phyloP scores from a whole-genome alignment of 2,797 vertebrate genomes.

The Sebastes umbrosus region DNA sequence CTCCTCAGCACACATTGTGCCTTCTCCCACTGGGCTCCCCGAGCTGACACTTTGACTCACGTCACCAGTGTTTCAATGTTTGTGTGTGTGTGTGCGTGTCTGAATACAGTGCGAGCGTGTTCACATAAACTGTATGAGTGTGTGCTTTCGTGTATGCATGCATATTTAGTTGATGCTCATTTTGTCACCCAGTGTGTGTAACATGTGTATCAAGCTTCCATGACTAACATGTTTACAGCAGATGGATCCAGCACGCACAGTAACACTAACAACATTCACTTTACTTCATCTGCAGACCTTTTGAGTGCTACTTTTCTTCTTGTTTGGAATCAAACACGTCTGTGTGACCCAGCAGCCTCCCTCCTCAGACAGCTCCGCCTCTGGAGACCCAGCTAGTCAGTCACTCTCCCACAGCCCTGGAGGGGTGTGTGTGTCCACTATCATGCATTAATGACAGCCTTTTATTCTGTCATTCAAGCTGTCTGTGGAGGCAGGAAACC shows the following conservation, averaged over 20 bases:
- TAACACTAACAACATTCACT: slow-evolving; percentile 1
- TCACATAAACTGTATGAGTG: neutral
- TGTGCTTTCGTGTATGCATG: neutral
- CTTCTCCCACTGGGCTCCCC: slow-evolving; percentile 33
- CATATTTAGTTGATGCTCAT: neutral
- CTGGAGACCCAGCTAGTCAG: neutral
- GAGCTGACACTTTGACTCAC: slow-evolving; percentile 69
- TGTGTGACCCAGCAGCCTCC: neutral
- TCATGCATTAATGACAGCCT: neutral
- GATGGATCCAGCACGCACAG: slow-evolving; percentile 2
- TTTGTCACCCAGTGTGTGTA: neutral
- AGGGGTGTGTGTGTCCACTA: slow-evolving; percentile 9
- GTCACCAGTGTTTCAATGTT: slow-evolving; percentile 40
- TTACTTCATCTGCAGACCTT: neutral
- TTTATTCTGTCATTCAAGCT: slow-evolving; percentile 39
- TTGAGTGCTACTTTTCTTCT: neutral
- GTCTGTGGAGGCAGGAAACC: slow-evolving; percentile 3
- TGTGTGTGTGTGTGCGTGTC: neutral
- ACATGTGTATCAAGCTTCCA: neutral
- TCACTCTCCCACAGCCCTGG: neutral
- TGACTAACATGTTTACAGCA: slow-evolving; percentile 20
- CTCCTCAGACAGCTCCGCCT: slow-evolving; percentile 4
- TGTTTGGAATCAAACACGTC: slow-evolving; percentile 25
- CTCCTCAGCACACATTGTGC: slow-evolving; percentile 46
- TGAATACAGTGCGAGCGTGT: neutral